Evolutionary conservation across 2,113 vertebrate genomes (phyloP), one percentile per base, ranked within the genome.

Genomic region (Trematocara zebra): DNA sequence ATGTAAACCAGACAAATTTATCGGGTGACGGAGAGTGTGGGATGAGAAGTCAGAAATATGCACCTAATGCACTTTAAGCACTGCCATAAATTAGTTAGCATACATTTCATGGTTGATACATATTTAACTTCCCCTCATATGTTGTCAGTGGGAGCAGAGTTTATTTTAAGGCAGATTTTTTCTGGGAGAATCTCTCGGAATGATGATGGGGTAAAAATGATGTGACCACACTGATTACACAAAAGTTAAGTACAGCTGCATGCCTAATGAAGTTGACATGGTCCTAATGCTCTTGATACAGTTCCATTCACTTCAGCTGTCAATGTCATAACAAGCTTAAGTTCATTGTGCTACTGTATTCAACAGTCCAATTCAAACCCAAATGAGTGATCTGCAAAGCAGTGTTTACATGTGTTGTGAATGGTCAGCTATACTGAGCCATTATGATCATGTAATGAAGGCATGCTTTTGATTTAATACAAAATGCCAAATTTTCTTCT

Each of bases 191-290:
- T 81, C 23, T 67, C 49, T 83, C 2, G 11, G 82, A 85, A 83
- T 86, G 83, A 80, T 72, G 76, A 88, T 81, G 79, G 54, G 76
- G 72, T n/a, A 85, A 80, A 82, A 89, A 67, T 85, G 69, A 76
- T 57, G 88, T 6, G 14, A 81, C 88, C 89, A 81, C 88, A 78
- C 79, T 81, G 89, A 91, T 92, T 90, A 87, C 67, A 83, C 76
- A 79, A 86, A 90, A 89, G 83, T 87, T 88, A 90, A 86, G 85
- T 83, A 85, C 59, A 31, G 81, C 82, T 85, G 85, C 87, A 81
- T 91, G 81, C 85, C 85, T 92, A 91, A 93, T 90, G 92, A 90
- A 78, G 89, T 85, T 82, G 88, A 90, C 91, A 86, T 61, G 85
- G 47, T 20, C 8, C 76, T 88, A 90, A 91, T 91, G 85, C 86